Evolutionary conservation across 1,140 invertebrate genomes (phyloP).

Genomic region (Papilio machaon): DNA sequence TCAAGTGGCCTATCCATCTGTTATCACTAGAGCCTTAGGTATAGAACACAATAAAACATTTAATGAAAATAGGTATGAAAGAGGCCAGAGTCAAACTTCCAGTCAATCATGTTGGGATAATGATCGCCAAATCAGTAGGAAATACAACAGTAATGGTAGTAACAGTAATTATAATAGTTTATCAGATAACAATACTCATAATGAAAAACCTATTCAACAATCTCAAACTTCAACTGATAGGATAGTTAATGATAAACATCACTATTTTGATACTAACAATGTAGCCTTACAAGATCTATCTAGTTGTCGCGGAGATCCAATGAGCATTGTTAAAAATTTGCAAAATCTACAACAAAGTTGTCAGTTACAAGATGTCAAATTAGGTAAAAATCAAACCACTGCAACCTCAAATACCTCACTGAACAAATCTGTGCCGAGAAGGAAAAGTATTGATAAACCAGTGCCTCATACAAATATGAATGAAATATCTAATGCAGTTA

Average conservation of each 20-base stretch:
- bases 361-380: constrained; percentile 82
- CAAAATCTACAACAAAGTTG: constrained; percentile 85
- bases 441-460: constrained; percentile 82
- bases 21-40: constrained; percentile 87
- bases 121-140: constrained; percentile 71
- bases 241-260: constrained; percentile 68
- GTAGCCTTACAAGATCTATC: constrained; percentile 87
- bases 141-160: constrained; percentile 74
- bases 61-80: constrained; percentile 84
- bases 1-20: constrained; percentile 87
- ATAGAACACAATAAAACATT: constrained; percentile 84
- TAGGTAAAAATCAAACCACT: constrained; percentile 68
- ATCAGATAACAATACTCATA: constrained; percentile 81
- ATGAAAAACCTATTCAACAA: constrained; percentile 62
- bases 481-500: constrained; percentile 79
- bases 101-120: constrained; percentile 79
- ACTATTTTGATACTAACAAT: constrained; percentile 77
- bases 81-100: constrained; percentile 76
- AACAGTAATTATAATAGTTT: constrained; percentile 68
- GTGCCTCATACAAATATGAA: constrained; percentile 77
- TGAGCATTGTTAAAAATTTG: constrained; percentile 88
- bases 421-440: constrained; percentile 70
- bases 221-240: constrained; percentile 64
- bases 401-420: constrained; percentile 53
- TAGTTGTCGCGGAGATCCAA: constrained; percentile 87